A percentile compares a stretch with the other conserved stretches of the same genome.
Evolutionary conservation across 2,113 vertebrate genomes (phyloP).

Genomic region (Piaya cayana): DNA sequence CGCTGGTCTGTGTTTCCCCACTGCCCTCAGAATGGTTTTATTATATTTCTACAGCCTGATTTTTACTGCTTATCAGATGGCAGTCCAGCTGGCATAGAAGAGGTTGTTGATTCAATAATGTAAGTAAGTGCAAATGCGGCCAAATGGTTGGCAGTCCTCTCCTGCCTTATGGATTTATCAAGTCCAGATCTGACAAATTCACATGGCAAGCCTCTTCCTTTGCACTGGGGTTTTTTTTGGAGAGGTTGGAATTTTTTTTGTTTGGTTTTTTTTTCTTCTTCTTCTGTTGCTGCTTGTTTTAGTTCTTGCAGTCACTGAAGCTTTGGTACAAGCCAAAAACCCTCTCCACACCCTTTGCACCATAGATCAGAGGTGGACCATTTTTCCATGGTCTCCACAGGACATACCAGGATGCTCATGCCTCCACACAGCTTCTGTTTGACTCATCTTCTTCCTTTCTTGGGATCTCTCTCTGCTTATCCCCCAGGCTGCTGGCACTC

Average conservation of each 20-base stretch:
- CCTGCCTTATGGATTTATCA: background rate
- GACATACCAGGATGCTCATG: background rate
- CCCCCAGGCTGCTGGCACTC: slow-evolving; percentile 12
- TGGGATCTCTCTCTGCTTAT: slow-evolving; percentile 1
- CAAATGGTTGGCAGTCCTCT: background rate
- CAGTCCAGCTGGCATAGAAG: background rate
- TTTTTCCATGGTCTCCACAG: background rate
- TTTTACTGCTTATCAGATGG: background rate
- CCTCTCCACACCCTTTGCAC: background rate
- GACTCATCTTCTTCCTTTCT: background rate
- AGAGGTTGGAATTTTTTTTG: too few species aligned
- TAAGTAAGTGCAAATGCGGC: rapidly evolving
- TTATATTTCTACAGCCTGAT: background rate
- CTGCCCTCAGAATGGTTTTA: background rate
- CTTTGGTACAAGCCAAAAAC: background rate
- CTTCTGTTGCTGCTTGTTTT: background rate
- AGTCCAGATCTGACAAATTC: background rate
- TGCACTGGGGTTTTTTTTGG: background rate
- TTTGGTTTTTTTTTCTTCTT: background rate
- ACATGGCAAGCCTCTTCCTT: background rate
- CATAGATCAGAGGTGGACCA: background rate
- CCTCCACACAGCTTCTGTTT: slow-evolving; percentile 22
- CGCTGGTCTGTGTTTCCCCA: background rate
- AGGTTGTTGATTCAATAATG: background rate
- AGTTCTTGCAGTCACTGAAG: background rate